Conservation (phyloP, 2,888 invertebrate species). For the Emmelina monodactyla region DNA sequence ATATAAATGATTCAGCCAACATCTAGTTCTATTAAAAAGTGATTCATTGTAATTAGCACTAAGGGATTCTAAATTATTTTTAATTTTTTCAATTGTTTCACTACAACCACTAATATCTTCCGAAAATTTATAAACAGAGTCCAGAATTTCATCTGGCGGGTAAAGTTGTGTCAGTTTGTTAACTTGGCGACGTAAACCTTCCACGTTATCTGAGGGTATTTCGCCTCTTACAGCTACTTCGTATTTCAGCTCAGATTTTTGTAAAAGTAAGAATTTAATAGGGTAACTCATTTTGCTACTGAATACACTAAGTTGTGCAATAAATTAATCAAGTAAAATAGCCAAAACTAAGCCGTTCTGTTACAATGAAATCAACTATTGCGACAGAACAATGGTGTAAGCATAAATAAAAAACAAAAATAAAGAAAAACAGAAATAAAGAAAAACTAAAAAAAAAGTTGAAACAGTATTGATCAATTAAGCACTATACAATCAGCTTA, state of each 20-base stretch:
- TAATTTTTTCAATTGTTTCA: constrained; percentile 4
- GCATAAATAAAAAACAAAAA: too few species aligned
- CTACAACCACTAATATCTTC: constrained; percentile 1
- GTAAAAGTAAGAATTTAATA: constrained; percentile 1
- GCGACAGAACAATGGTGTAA: too few species aligned
- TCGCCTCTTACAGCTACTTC: not conserved
- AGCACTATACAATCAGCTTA: too few species aligned
- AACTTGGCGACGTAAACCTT: constrained; percentile 3
- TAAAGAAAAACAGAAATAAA: too few species aligned
- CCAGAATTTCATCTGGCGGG: constrained; percentile 3
- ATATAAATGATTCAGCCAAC: not conserved
- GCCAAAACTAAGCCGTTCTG: too few species aligned
- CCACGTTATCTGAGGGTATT: constrained; percentile 2
- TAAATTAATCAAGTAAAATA: too few species aligned
- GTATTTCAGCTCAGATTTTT: constrained; percentile 2
- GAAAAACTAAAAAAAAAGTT: too few species aligned
- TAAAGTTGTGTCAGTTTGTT: constrained; percentile 1
- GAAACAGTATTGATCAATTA: too few species aligned
- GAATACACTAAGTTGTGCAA: too few species aligned
- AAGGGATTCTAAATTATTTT: constrained; percentile 1
- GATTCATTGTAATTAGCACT: not conserved
- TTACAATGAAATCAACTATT: too few species aligned
- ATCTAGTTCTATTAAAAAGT: not conserved
- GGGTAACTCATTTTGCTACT: constrained; percentile 1
- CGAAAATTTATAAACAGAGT: not conserved